Evolutionary conservation across 2,113 vertebrate genomes (phyloP).

Genomic region (Otis tarda): DNA sequence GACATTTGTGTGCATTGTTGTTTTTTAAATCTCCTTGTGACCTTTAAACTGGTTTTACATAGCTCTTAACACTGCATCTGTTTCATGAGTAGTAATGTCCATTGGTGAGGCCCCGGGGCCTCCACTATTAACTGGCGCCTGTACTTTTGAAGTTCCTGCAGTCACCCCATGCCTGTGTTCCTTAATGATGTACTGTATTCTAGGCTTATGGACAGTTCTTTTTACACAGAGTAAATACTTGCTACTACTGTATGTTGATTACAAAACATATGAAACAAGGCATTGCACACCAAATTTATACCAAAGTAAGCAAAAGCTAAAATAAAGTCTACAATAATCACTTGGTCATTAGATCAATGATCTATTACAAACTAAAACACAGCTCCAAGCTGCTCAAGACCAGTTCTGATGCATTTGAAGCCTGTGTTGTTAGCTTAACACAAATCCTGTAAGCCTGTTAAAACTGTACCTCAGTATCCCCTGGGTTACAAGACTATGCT

Average conservation of each 20-base stretch:
- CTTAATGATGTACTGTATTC: neutral
- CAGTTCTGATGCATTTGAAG: neutral
- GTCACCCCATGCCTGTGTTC: neutral
- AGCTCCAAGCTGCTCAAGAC: neutral
- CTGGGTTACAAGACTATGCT: neutral
- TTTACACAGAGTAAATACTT: neutral
- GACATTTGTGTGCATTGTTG: neutral
- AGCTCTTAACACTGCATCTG: neutral
- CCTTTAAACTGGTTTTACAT: neutral
- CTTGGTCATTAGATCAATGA: neutral
- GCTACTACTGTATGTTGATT: neutral
- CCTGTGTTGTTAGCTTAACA: neutral
- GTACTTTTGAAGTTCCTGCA: neutral
- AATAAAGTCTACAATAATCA: neutral
- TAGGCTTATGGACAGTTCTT: neutral
- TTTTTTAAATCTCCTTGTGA: neutral
- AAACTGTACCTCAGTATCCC: neutral
- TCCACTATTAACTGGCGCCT: neutral
- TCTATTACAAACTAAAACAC: neutral
- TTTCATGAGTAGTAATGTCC: neutral
- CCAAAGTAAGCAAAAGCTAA: neutral
- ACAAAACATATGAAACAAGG: neutral
- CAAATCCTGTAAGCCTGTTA: slow-evolving; percentile 3
- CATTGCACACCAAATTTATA: neutral
- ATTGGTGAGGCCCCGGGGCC: neutral